Conservation (phyloP, 2,797 vertebrate genomes). For the Rhodeus uyekii region DNA sequence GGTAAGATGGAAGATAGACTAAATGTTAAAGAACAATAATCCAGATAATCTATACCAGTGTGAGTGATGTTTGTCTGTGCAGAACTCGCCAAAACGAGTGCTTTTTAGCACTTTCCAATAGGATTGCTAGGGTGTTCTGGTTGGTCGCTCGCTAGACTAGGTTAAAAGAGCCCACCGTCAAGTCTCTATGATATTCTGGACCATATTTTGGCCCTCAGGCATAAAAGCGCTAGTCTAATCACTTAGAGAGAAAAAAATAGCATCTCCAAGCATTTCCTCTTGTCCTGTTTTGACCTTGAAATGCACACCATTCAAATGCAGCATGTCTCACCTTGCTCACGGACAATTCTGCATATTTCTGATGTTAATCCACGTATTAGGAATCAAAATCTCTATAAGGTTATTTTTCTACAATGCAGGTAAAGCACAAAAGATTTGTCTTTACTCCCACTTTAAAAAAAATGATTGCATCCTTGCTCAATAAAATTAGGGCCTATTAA, state of each 20-base stretch:
- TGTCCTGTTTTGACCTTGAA: not conserved
- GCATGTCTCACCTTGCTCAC: not conserved
- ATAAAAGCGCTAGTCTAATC: not conserved
- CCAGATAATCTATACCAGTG: not conserved
- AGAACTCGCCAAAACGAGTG: not conserved
- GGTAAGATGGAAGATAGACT: not conserved
- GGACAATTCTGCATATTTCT: not conserved
- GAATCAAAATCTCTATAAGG: not conserved
- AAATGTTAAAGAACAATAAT: not conserved
- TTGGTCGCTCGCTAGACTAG: not conserved
- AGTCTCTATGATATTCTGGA: not conserved
- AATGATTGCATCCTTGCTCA: not conserved
- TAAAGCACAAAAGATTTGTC: not conserved
- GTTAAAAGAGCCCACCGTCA: not conserved
- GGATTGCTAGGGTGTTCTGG: not conserved
- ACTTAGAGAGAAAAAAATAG: not conserved
- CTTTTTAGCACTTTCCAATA: not conserved
- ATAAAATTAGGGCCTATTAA: not conserved
- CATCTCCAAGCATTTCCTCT: not conserved
- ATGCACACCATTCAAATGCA: not conserved
- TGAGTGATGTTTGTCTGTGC: not conserved
- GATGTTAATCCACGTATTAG: not conserved
- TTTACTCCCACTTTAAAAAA: not conserved
- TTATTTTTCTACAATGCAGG: not conserved
- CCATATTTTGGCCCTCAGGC: not conserved